Percentiles rank a stretch among this genome's conserved stretches.
These are phyloP conservation scores for Ispidina picta DNA, from an alignment of 2,797 vertebrate genomes.

Conservation along the genomic window DNA sequence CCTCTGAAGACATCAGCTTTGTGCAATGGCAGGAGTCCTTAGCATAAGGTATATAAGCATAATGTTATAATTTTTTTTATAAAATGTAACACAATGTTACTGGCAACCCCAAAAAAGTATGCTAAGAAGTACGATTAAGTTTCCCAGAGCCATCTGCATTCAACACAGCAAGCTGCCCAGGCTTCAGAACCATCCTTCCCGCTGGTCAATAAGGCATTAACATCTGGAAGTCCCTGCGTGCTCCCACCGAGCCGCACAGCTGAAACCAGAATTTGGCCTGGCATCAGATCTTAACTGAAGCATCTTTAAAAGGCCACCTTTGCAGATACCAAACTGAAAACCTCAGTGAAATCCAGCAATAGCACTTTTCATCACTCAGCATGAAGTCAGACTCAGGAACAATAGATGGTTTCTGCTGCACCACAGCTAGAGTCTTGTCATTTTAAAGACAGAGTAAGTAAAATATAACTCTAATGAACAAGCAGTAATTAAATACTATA, in stretches of 20 bases:
- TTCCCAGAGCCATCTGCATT: not conserved
- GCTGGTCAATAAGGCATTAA: not conserved
- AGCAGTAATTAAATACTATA: not conserved
- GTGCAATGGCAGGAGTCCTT: accelerated
- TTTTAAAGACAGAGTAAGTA: not conserved
- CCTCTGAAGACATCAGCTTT: not conserved
- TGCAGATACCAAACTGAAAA: not conserved
- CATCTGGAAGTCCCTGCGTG: conserved; percentile 29
- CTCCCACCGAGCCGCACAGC: not conserved
- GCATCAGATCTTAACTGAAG: not conserved
- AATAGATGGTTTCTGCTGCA: not conserved
- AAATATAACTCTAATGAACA: not conserved
- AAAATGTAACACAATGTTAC: not conserved
- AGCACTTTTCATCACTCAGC: not conserved
- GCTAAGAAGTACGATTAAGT: not conserved
- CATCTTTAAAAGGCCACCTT: not conserved
- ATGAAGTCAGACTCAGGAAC: not conserved
- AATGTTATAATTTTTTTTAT: not conserved
- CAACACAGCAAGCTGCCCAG: not conserved
- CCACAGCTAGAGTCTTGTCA: not conserved
- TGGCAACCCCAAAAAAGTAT: not conserved
- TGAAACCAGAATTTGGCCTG: conserved; percentile 18
- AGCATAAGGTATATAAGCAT: not conserved
- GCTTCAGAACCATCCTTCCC: conserved; percentile 9
- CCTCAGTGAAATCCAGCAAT: not conserved